Base-by-base conservation (phyloP, 2,888 invertebrate species). In the Drosophila tanythrix region DNA sequence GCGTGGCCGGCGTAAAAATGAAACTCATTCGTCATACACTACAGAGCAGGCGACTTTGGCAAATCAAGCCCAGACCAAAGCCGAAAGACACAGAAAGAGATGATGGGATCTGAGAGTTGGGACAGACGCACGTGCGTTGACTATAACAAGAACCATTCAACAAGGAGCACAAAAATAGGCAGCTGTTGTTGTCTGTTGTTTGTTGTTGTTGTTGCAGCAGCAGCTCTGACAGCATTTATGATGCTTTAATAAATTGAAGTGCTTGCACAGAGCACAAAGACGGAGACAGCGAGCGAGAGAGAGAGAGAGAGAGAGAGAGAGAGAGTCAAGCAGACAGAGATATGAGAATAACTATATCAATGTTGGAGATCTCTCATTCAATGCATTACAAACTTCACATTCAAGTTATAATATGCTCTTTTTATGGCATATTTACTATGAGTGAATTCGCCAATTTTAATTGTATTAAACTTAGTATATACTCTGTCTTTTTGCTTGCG, bases 171-270 rank as follows among this genome's bases (percentile, higher is more conserved):
- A 11, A 38, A 56, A 38, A 27, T 27, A 61, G 51, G 21, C 48
- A 55, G 53, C 59, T 43, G 60, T 11, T 31, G 46, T 52, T 57
- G 59, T 48, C 55, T 56, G 64, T 46, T 77, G 48, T 21, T 31
- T 13, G 51, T 13, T 51, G 60, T n/a, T 69, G 52, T 43, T 61
- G 13, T 50, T 70, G 58, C 40, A 70, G 74, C 75, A 67, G 58
- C 40, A 71, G 74, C 78, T 72, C 78, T 88, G 71, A 72, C 83
- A 79, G 88, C 89, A 80, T 88, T 88, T 83, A 79, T 86, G 89
- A 79, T 88, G 87, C 87, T 83, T 86, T 84, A 83, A 84, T 88
- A 83, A 83, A 84, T 88, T 89, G 81, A 82, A 88, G 86, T 88
- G 86, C 80, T 77, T 76, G 70, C 33, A 61, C 76, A 33, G 70